Evolutionary conservation across 2,113 vertebrate genomes (phyloP), one percentile per base, ranked within the genome.

Genomic region (Nyctibius bracteatus): DNA sequence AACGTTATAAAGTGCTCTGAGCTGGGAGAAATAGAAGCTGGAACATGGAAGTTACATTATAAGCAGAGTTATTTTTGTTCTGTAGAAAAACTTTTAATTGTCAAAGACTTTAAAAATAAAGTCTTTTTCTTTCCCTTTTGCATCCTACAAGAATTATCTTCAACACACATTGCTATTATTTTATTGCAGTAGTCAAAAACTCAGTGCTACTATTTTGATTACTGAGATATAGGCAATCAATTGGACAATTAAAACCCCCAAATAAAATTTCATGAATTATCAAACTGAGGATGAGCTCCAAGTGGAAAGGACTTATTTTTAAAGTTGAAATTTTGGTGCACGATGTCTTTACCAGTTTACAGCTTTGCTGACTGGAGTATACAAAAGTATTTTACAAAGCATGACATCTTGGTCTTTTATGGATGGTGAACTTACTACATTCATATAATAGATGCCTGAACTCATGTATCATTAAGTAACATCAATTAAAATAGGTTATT

Each of bases 161-260:
- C 97, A 98, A 95, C 67, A 95, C 94, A 95, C 49, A 25, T 94
- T 95, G 87, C 85, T 92, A 95, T 85, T 98, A 97, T 98, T 99
- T 98, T 98, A 98, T 98, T 99, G 98, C 98, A 97, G 96, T 98
- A 99, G 98, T 99, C 98, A 98, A 96, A 98, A 98, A 27, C 13
- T 54, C 65, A 87, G 57, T 98, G 97, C 98, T 98, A 97, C 98
- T 99, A 98, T 98, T 98, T 97, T 98, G 98, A 98, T 99, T 99
- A 98, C 98, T 98, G 98, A 98, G 83, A 98, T 97, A 97, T 89
- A 98, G 98, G 98, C 98, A 83, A 99, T 99, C 98, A 99, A 96
- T 97, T 98, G 98, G 99, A 98, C 98, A 99, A 99, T 98, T 99
- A 99, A 99, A 99, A 98, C 97, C 97, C 98, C 98, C 98, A 98